Evolutionary conservation across 2,888 invertebrate species (phyloP), one percentile per base, ranked within the genome.

Genomic region (Drosophila setosimentum): DNA sequence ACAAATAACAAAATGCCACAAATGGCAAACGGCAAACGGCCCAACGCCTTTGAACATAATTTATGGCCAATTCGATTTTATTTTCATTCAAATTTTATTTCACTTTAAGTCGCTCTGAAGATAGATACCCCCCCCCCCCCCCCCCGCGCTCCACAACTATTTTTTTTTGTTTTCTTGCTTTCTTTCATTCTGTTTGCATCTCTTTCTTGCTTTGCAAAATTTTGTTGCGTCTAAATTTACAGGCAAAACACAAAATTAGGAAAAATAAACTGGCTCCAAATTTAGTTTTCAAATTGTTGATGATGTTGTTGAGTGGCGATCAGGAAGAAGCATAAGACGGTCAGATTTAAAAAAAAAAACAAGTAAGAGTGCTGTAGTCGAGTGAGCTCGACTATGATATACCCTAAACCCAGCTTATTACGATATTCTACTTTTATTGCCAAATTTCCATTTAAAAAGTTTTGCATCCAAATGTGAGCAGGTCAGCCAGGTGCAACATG

Each of bases 61-160:
- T 86, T 86, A 86, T 81, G 89, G 77, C 64, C 83, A 88, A 86
- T 89, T 86, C 70, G 75, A 81, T 51, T 89, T 80, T 78, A 87
- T 86, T 89, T 89, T 83, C 76, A 90, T 86, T 86, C 73, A 87
- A 89, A 90, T 88, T 86, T 89, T 83, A 86, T 86, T 75, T 74
- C 66, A 71, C 64, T 80, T 83, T 69, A 64, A 69, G 59, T 50
- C 53, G 77, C 51, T 72, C 37, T 51, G 27, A 30, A 18, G n/a
- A 60, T 42, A 48, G 27, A n/a, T 27, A 29, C 1, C 3, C 18
- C 3, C 7, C 18, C 3, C 37, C 8, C 4, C 33, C 33, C 11
- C 32, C 2, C 33, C 0, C 33, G n/a, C n/a, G n/a, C n/a, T n/a
- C n/a, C n/a, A n/a, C n/a, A n/a, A n/a, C n/a, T n/a, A n/a, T 8